These are phyloP conservation scores for Orthosia cruda DNA, from an alignment of 2,888 invertebrate species.

Conservation along the genomic window DNA sequence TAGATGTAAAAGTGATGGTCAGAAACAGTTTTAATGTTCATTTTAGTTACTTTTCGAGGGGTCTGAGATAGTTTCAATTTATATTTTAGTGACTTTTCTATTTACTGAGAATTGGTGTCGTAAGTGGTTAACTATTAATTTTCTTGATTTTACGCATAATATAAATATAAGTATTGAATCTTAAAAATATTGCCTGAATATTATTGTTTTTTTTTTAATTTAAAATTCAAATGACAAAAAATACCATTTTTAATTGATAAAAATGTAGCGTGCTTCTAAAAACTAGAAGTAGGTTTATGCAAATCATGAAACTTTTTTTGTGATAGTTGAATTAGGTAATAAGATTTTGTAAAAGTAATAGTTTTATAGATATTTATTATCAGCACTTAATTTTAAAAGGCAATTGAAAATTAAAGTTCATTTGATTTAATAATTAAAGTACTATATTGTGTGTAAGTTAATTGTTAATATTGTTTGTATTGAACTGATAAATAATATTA, in stretches of 20 bases:
- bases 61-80: too few species aligned
- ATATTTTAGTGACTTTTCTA: too few species aligned
- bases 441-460: not conserved
- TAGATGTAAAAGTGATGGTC: too few species aligned
- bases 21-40: too few species aligned
- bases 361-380: not conserved
- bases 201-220: too few species aligned
- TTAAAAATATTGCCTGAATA: too few species aligned
- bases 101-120: too few species aligned
- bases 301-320: slow-evolving; percentile 2
- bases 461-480: not conserved
- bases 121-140: too few species aligned
- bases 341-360: slow-evolving; percentile 13
- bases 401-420: not conserved
- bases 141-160: too few species aligned
- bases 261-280: slow-evolving; percentile 24
- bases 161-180: too few species aligned
- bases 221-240: too few species aligned
- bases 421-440: not conserved
- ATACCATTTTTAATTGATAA: not conserved
- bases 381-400: slow-evolving; percentile 20
- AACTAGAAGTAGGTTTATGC: not conserved
- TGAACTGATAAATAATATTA: not conserved
- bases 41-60: too few species aligned
- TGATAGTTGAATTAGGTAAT: not conserved